Conservation (phyloP, 2,797 vertebrate species). For the Tamandua tetradactyla region DNA sequence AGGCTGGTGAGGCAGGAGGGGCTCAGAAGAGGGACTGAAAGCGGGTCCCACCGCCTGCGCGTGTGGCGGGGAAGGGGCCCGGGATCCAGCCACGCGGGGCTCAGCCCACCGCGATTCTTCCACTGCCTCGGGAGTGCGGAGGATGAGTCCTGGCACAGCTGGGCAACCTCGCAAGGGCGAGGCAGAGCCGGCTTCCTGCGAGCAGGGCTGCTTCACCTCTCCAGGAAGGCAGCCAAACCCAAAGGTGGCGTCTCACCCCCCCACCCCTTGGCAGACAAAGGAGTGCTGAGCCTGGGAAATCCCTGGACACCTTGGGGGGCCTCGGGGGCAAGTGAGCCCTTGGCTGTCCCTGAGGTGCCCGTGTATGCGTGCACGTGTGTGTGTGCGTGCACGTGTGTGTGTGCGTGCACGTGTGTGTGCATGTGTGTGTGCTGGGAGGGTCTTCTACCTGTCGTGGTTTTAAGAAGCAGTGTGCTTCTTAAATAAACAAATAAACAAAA, state of each 20-base stretch:
- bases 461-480: too few relatives aligned
- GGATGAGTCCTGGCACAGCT: too few relatives aligned
- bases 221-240: background rate
- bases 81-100: too few relatives aligned
- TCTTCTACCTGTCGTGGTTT: too few relatives aligned
- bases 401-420: too few relatives aligned
- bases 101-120: fast-evolving
- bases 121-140: too few relatives aligned
- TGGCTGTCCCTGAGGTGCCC: background rate
- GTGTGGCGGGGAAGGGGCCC: background rate
- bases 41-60: background rate
- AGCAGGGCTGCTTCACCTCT: fast-evolving
- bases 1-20: background rate
- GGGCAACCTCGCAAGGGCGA: background rate
- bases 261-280: background rate
- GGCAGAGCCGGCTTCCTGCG: background rate
- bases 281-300: background rate
- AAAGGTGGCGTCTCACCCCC: background rate
- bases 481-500: too few relatives aligned
- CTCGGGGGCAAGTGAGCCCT: background rate
- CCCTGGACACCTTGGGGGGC: background rate
- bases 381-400: background rate
- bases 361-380: too few relatives aligned
- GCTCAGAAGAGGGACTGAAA: background rate
- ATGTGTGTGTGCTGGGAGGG: too few relatives aligned